These are phyloP conservation scores for Ochropleura plecta DNA, from an alignment of 2,888 invertebrate species.

Conservation along the genomic window DNA sequence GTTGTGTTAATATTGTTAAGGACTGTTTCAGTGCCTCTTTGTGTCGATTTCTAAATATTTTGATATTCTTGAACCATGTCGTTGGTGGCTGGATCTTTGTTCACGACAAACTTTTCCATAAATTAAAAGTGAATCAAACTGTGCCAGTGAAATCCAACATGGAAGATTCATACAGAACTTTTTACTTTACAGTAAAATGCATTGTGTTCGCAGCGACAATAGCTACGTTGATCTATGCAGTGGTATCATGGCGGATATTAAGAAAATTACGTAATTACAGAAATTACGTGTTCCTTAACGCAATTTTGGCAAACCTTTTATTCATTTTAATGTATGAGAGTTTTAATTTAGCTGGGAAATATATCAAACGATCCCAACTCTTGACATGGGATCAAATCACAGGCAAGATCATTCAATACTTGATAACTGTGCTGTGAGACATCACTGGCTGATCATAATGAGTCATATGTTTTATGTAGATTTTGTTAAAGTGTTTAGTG, in stretches of 20 bases:
- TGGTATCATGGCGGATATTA: not conserved
- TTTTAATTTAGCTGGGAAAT: not conserved
- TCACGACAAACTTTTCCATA: not conserved
- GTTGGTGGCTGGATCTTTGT: no score
- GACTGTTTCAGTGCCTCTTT: not conserved
- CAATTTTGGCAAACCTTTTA: constrained; percentile 6
- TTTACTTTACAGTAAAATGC: no score
- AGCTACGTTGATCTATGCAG: not conserved
- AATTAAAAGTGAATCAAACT: not conserved
- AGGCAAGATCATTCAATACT: not conserved
- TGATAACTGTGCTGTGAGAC: not conserved
- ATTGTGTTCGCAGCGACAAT: not conserved
- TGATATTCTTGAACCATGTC: no score
- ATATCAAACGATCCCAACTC: not conserved
- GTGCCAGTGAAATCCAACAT: not conserved
- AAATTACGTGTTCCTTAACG: constrained; percentile 8
- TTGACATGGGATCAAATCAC: not conserved
- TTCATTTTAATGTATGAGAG: not conserved
- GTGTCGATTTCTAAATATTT: no score
- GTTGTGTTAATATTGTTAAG: no score
- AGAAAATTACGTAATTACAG: constrained; percentile 18
- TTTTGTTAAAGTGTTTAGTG: not conserved
- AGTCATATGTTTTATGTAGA: not conserved
- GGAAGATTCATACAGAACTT: not conserved
- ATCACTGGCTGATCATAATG: not conserved